Conservation (phyloP, 2,113 vertebrate species). For the Bos taurus region ARS-UCD2.0 NC_037351.1:8893001-8893500, state of each 20-base stretch:
- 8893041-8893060: too few relatives aligned
- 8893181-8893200: too few relatives aligned
- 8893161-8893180: too few relatives aligned
- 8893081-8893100: too few relatives aligned
- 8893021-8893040: too few relatives aligned
- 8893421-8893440: not conserved
- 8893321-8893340: not conserved
- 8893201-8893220: too few relatives aligned
- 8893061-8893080: too few relatives aligned
- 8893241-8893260: not conserved
- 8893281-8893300: not conserved
- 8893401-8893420: not conserved
- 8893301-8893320: not conserved
- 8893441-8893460: not conserved
- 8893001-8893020: too few relatives aligned
- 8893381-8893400: not conserved
- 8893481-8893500: not conserved
- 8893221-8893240: not conserved
- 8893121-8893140: too few relatives aligned
- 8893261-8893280: not conserved
- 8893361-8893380: not conserved
- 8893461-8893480: not conserved
- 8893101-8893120: too few relatives aligned
- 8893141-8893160: too few relatives aligned
- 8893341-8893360: not conserved